Percentiles rank a stretch among this genome's conserved stretches.
phyloP scores from a whole-genome alignment of 2,797 vertebrate species.

The Potorous gilbertii region DNA sequence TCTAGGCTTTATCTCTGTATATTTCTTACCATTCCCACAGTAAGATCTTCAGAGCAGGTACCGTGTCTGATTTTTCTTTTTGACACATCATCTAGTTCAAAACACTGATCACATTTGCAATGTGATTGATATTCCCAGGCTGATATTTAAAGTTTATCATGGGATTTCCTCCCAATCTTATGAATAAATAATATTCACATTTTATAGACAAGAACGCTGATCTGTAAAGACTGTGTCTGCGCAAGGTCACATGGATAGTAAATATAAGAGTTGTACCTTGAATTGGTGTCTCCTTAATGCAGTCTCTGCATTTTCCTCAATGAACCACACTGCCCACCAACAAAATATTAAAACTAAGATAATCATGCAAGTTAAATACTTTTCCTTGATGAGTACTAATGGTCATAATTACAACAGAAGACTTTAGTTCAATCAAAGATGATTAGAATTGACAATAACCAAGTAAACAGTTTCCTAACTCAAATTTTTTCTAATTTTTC shows the following conservation, averaged over 20 bases:
- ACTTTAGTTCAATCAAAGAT: slow-evolving; percentile 72
- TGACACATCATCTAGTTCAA: not conserved
- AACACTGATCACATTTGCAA: not conserved
- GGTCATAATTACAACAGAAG: slow-evolving; percentile 68
- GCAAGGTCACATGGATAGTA: not conserved
- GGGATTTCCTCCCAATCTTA: not conserved
- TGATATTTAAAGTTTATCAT: not conserved
- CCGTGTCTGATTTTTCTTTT: not conserved
- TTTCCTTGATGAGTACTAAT: slow-evolving; percentile 65
- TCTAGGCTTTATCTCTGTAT: not conserved
- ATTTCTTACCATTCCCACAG: not conserved
- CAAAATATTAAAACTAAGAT: not conserved
- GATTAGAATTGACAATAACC: slow-evolving; percentile 69
- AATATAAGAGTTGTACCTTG: not conserved
- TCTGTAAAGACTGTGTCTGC: not conserved
- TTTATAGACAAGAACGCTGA: not conserved
- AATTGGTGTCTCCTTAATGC: not conserved
- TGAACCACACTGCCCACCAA: not conserved
- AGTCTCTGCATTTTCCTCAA: not conserved
- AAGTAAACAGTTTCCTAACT: slow-evolving; percentile 70
- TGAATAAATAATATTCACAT: not conserved
- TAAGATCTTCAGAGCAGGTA: not conserved
- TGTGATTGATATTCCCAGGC: not conserved
- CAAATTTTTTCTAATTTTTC: slow-evolving; percentile 36
- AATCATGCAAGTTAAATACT: slow-evolving; percentile 49